These are phyloP conservation scores for Pedicia rivosa DNA, from an alignment of 2,888 invertebrate genomes.

Conservation along the genomic window DNA sequence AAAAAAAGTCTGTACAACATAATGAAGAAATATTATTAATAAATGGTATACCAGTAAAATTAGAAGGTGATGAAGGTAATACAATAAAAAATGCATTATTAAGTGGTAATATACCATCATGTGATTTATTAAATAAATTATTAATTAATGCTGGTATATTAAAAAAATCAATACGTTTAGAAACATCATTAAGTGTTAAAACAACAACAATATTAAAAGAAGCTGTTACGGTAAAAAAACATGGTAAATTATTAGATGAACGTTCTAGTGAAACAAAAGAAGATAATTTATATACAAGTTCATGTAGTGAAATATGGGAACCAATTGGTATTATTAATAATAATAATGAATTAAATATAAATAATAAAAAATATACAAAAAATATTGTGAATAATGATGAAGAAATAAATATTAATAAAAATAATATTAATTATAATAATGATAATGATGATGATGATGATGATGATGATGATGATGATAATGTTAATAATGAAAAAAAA, in stretches of 20 bases:
- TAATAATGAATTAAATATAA: too few species aligned
- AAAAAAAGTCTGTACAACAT: slow-evolving; percentile 51
- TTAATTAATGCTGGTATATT: slow-evolving; percentile 47
- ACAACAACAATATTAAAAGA: slow-evolving; percentile 53
- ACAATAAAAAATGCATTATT: slow-evolving; percentile 51
- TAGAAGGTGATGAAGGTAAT: slow-evolving; percentile 49
- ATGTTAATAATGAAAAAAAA: too few species aligned
- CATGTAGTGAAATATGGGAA: slow-evolving; percentile 50
- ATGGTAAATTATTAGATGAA: slow-evolving; percentile 52
- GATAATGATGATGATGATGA: too few species aligned
- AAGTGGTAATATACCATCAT: slow-evolving; percentile 52
- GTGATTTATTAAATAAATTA: slow-evolving; percentile 51
- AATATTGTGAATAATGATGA: too few species aligned
- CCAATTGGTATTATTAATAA: too few species aligned
- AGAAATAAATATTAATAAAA: too few species aligned
- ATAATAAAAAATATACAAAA: too few species aligned
- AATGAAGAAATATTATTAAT: slow-evolving; percentile 55
- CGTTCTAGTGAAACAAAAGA: slow-evolving; percentile 52
- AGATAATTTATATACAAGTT: slow-evolving; percentile 49
- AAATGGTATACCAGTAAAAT: slow-evolving; percentile 49
- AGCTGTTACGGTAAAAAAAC: slow-evolving; percentile 49
- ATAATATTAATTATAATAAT: too few species aligned
- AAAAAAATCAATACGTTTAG: slow-evolving; percentile 50
- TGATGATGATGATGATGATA: too few species aligned
- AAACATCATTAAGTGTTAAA: slow-evolving; percentile 53